phyloP scores from a whole-genome alignment of 92 coral and sea anemone species.

The Actinostola sp. region DNA sequence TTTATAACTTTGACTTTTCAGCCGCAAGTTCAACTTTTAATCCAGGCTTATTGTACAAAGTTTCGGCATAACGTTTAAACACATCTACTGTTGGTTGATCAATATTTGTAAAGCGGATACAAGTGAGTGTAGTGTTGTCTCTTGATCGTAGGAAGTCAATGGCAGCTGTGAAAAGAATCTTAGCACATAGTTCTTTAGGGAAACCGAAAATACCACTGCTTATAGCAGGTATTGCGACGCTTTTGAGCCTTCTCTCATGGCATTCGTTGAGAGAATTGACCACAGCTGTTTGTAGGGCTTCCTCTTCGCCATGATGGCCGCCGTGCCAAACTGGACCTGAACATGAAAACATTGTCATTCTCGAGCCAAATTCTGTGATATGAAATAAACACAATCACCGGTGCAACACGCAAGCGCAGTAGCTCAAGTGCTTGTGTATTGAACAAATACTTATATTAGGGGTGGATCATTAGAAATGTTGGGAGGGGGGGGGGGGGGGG shows the following conservation, averaged over 20 bases:
- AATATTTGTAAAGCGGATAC: constrained; percentile 81
- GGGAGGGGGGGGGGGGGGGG: too few relatives aligned
- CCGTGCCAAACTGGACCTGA: constrained; percentile 90
- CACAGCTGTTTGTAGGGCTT: constrained; percentile 55
- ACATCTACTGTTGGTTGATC: constrained; percentile 74
- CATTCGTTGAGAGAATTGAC: constrained; percentile 65
- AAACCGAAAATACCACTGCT: constrained; percentile 97
- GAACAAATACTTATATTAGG: too few relatives aligned
- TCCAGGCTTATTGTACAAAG: constrained; percentile 50
- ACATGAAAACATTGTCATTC: background rate
- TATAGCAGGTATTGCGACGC: constrained; percentile 87
- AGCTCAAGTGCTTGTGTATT: background rate
- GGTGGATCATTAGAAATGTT: background rate
- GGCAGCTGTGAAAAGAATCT: constrained; percentile 65
- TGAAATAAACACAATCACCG: background rate
- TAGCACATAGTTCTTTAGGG: constrained; percentile 84
- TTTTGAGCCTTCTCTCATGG: constrained; percentile 43
- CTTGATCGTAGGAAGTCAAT: constrained; percentile 54
- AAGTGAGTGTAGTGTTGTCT: constrained; percentile 52
- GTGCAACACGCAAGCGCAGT: too few relatives aligned
- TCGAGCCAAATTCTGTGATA: background rate
- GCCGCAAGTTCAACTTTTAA: constrained; percentile 52
- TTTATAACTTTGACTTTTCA: background rate
- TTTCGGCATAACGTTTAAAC: constrained; percentile 45
- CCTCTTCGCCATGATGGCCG: constrained; percentile 60